Conservation (phyloP, 2,888 invertebrate species). For the Drosophila leonis region DNA sequence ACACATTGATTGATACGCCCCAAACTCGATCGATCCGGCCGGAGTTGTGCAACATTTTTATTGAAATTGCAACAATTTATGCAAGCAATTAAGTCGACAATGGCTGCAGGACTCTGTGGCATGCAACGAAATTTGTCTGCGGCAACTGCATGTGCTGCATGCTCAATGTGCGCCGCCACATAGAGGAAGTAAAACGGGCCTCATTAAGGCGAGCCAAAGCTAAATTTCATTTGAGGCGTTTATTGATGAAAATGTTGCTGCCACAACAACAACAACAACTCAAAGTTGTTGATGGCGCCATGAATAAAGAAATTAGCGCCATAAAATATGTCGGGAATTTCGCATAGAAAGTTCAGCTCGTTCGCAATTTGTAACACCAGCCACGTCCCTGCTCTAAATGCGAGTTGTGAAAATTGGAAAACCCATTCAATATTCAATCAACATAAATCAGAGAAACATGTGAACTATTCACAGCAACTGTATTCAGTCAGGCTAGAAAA, state of each 20-base stretch:
- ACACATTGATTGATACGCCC: constrained; percentile 37
- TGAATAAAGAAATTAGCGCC: constrained; percentile 78
- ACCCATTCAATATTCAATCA: constrained; percentile 51
- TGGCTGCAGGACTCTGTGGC: constrained; percentile 68
- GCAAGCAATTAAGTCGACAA: constrained; percentile 75
- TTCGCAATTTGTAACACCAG: constrained; percentile 50
- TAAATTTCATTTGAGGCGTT: constrained; percentile 48
- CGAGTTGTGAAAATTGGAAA: constrained; percentile 41
- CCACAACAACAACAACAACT: constrained; percentile 13
- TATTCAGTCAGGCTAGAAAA: background rate
- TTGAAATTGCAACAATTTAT: constrained; percentile 79
- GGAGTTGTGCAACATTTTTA: constrained; percentile 76
- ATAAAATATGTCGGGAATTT: constrained; percentile 58
- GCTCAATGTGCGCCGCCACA: constrained; percentile 51
- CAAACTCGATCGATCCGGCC: constrained; percentile 61
- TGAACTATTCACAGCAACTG: background rate
- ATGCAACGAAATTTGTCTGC: constrained; percentile 78
- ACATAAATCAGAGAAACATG: constrained; percentile 39
- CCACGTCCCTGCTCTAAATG: constrained; percentile 43
- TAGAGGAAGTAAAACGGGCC: constrained; percentile 25
- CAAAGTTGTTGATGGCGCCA: constrained; percentile 44
- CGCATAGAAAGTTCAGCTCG: constrained; percentile 51
- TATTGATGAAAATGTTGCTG: constrained; percentile 45
- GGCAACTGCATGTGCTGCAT: constrained; percentile 71
- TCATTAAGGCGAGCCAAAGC: constrained; percentile 54